Percentiles rank a stretch among this genome's conserved stretches.
Evolutionary conservation across 1,140 invertebrate genomes (phyloP).

Genomic region (Drosophila mauritiana): DNA sequence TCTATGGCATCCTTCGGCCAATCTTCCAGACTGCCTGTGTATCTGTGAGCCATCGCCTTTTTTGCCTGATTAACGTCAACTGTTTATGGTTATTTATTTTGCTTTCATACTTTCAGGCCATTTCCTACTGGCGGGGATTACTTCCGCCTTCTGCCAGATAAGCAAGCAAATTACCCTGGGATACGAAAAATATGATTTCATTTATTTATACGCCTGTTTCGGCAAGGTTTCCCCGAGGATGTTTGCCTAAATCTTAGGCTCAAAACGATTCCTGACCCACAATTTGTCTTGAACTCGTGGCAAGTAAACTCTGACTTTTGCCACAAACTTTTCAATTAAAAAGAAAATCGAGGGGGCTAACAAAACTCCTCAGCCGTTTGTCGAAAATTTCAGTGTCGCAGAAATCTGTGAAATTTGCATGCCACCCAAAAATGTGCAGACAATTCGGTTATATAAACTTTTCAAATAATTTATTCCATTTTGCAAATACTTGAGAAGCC

Average conservation of each 20-base stretch:
- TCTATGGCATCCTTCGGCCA: slow-evolving; percentile 1
- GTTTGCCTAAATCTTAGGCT: slow-evolving; percentile 28
- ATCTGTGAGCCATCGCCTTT: slow-evolving; percentile 18
- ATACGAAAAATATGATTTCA: slow-evolving; percentile 35
- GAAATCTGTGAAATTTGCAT: slow-evolving; percentile 23
- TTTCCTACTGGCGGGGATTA: slow-evolving; percentile 35
- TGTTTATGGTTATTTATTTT: slow-evolving; percentile 67
- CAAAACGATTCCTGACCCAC: slow-evolving; percentile 37
- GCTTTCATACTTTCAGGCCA: slow-evolving; percentile 30
- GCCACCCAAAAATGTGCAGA: slow-evolving; percentile 36
- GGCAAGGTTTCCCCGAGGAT: not conserved
- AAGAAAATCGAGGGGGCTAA: slow-evolving; percentile 28
- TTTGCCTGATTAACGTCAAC: slow-evolving; percentile 66
- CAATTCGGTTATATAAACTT: slow-evolving; percentile 66
- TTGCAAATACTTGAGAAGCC: slow-evolving; percentile 54
- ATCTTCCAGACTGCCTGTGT: slow-evolving; percentile 5
- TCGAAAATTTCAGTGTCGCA: slow-evolving; percentile 15
- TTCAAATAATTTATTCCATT: slow-evolving; percentile 77
- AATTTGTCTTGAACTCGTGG: slow-evolving; percentile 10
- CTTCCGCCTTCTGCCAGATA: slow-evolving; percentile 39
- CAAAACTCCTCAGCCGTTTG: slow-evolving; percentile 18
- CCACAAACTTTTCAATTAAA: slow-evolving; percentile 73
- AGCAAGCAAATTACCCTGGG: slow-evolving; percentile 47
- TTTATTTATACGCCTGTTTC: slow-evolving; percentile 22
- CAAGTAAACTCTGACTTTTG: slow-evolving; percentile 2